Evolutionary conservation across 2,888 invertebrate genomes (phyloP).

Genomic region (Labia minor): DNA sequence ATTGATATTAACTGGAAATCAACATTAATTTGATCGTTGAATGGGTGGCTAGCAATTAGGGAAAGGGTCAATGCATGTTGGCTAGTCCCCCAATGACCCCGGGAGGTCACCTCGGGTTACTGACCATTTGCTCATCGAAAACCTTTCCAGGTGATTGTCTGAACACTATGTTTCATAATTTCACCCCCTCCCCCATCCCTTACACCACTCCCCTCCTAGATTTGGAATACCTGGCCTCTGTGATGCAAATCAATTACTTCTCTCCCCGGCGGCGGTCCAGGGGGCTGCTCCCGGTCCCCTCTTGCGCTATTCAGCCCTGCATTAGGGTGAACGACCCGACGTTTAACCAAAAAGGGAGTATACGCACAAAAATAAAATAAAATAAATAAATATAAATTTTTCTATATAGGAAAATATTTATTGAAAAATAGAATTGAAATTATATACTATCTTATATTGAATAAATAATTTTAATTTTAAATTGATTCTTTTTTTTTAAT

Average conservation of each 20-base stretch:
- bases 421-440: no score
- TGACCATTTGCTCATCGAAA: background rate
- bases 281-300: background rate
- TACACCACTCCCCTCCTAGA: background rate
- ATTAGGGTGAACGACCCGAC: background rate
- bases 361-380: no score
- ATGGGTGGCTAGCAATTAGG: background rate
- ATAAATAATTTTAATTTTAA: no score
- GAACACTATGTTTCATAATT: no score
- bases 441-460: no score
- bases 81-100: background rate
- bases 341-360: background rate
- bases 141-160: no score
- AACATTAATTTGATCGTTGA: no score
- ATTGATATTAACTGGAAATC: no score
- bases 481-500: no score
- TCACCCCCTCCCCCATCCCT: background rate
- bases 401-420: no score
- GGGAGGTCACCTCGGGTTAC: background rate
- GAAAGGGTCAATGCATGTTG: background rate
- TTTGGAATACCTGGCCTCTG: background rate
- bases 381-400: background rate
- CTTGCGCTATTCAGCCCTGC: background rate
- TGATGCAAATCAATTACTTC: constrained; percentile 1
- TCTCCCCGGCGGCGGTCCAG: background rate